Evolutionary conservation across 1,140 invertebrate species (phyloP).

Genomic region (Argopecten irradians): DNA sequence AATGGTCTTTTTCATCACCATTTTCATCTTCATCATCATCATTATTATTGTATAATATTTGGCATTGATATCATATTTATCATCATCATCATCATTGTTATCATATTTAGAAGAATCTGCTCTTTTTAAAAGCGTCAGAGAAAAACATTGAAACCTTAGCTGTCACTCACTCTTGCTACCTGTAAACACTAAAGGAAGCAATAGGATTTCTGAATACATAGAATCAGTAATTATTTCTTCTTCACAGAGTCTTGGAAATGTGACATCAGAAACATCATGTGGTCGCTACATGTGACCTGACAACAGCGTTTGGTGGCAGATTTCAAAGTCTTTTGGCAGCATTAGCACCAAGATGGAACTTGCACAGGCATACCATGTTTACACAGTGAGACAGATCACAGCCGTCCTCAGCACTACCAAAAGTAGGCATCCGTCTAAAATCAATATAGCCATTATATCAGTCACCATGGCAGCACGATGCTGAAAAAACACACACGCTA

Average conservation of each 20-base stretch:
- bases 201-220: too few relatives aligned
- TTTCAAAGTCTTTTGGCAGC: not conserved
- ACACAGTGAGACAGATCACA: not conserved
- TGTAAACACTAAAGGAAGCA: too few relatives aligned
- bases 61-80: too few relatives aligned
- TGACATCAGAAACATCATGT: not conserved
- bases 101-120: too few relatives aligned
- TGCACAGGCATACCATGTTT: not conserved
- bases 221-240: too few relatives aligned
- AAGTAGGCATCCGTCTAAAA: not conserved
- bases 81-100: too few relatives aligned
- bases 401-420: not conserved
- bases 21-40: too few relatives aligned
- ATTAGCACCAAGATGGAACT: not conserved
- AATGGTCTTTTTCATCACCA: too few relatives aligned
- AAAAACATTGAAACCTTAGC: too few relatives aligned
- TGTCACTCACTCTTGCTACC: too few relatives aligned
- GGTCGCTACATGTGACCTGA: not conserved
- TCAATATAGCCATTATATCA: not conserved
- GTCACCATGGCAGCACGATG: not conserved
- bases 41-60: too few relatives aligned
- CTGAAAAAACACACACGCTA: not conserved
- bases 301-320: not conserved
- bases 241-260: not conserved
- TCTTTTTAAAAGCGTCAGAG: too few relatives aligned